Evolutionary conservation across 2,797 vertebrate species (phyloP), one percentile per base, ranked within the genome.

Genomic region (Tenualosa ilisha): DNA sequence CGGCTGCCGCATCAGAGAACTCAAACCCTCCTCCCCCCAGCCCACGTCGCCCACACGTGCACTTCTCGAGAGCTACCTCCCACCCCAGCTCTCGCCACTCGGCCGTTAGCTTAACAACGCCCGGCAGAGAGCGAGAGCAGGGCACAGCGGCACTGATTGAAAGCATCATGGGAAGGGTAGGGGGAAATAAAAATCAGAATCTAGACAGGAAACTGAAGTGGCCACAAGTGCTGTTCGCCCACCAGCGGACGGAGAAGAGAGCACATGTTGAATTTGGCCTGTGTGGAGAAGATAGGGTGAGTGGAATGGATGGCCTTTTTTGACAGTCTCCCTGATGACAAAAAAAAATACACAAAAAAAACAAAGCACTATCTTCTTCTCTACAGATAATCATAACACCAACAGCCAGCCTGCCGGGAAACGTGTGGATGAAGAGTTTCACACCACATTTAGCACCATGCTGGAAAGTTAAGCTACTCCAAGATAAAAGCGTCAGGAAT

Each of bases 1-100:
- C 86, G 40, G 81, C 65, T 61, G 84, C 85, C 75, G 63, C 53
- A 79, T 79, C 83, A 72, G 86, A 85, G 85, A 31, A 53, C 59
- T 68, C 87, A 87, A 83, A 81, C 84, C 61, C 56, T 37, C 84
- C 86, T 81, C 86, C 89, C 68, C 84, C 88, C 81, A 6, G 20
- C 40, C 72, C 20, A 46, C 40, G 84, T 88, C 54, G 84, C 49
- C 24, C 72, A 81, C 72, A 37, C 56, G 49, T 82, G 81, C 82
- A 72, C 83, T 83, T 81, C 26, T 82, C 53, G n/a, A 84, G 22
- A 81, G 53, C 81, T 17, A 2, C 79, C 11, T 81, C 31, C 83
- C 79, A 40, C 65, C 85, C 43, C 26, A 49, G 24, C 46, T 37
- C 81, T 72, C 82, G 61, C 72, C 81, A 75, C 37, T 79, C 81